Conservation (phyloP, 2,888 invertebrate genomes). For the Lithophane semibrunnea region DNA sequence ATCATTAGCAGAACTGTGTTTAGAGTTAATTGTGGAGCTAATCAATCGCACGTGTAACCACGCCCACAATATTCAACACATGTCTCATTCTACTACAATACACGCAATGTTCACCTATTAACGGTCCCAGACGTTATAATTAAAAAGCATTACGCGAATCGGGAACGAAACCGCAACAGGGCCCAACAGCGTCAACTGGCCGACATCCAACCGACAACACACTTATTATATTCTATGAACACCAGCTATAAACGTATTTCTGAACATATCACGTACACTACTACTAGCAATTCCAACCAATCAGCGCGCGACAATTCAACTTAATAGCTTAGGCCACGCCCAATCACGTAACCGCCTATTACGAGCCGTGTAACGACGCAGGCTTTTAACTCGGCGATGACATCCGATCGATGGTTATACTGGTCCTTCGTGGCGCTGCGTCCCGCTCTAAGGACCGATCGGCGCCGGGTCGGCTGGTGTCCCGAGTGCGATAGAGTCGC, state of each 20-base stretch:
- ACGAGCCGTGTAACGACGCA: constrained; percentile 90
- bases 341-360: constrained; percentile 91
- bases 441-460: constrained; percentile 82
- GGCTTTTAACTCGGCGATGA: constrained; percentile 89
- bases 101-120: constrained; percentile 76
- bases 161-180: constrained; percentile 84
- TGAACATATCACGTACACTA: constrained; percentile 90
- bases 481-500: constrained; percentile 88
- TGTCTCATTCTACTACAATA: constrained; percentile 47
- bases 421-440: constrained; percentile 74
- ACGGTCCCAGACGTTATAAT: constrained; percentile 82
- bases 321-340: constrained; percentile 90
- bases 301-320: constrained; percentile 90
- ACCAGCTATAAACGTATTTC: constrained; percentile 89
- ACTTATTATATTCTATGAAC: constrained; percentile 90
- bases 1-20: constrained; percentile 29
- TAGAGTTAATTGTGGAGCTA: constrained; percentile 35
- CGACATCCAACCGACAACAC: constrained; percentile 88
- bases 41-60: constrained; percentile 62
- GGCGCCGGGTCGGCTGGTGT: constrained; percentile 76
- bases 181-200: constrained; percentile 82
- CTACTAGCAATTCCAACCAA: constrained; percentile 90
- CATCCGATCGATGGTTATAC: constrained; percentile 84
- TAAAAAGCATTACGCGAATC: constrained; percentile 85
- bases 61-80: constrained; percentile 61